A percentile compares a stretch with the other conserved stretches of the same genome.
Evolutionary conservation across 2,888 invertebrate genomes (phyloP).

Genomic region (Xestia rhomboidea): DNA sequence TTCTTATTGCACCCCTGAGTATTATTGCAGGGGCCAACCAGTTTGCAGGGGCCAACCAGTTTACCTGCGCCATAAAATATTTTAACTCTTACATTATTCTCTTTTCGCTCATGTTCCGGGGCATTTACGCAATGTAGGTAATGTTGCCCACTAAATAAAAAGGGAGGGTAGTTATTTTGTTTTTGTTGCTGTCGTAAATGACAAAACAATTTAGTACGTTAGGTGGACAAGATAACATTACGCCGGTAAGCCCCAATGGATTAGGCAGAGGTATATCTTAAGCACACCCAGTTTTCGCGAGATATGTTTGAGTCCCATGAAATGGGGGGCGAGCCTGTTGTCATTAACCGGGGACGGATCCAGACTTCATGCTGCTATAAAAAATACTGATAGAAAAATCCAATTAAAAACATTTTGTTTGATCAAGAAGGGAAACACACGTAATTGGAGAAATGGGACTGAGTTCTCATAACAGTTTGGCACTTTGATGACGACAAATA

Average conservation of each 20-base stretch:
- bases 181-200: conserved; percentile 12
- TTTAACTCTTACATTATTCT: conserved; percentile 31
- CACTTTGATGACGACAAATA: neutral
- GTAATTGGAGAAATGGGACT: neutral
- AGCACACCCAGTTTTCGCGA: neutral
- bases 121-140: conserved; percentile 5
- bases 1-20: conserved; percentile 31
- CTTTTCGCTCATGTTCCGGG: conserved; percentile 15
- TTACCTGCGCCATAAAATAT: conserved; percentile 48
- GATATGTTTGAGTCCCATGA: neutral
- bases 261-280: neutral
- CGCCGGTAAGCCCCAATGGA: neutral
- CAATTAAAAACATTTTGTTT: neutral
- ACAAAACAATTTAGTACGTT: neutral
- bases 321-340: neutral
- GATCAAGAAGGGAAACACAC: neutral
- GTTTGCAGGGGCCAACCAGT: conserved; percentile 13
- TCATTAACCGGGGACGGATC: neutral
- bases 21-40: conserved; percentile 26
- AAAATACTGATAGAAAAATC: neutral
- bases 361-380: neutral
- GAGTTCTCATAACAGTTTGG: neutral
- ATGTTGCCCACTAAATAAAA: conserved; percentile 15
- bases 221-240: neutral
- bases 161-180: neutral